Evolutionary conservation across 2,888 invertebrate genomes (phyloP), one percentile per base, ranked within the genome.

Genomic region (Cinara cedri): DNA sequence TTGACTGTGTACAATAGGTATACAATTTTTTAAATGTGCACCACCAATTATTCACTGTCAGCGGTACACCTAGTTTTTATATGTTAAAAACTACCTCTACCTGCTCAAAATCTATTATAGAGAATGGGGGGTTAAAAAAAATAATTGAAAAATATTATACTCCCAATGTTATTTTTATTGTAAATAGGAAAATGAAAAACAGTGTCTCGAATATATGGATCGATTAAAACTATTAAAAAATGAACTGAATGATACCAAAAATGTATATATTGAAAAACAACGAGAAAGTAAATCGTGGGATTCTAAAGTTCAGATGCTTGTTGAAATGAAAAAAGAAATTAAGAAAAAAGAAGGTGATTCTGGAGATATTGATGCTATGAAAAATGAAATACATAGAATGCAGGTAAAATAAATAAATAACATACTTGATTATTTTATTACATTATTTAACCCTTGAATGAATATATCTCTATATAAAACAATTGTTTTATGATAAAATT

Each of bases 361-460:
- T 8, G 92, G 94, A 2, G 94, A 94, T 85, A 89, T 93, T 24
- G 90, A 90, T 0, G 88, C 88, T 49, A 94, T 94, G 93, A 91
- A 89, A 84, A 88, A 87, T 55, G 94, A 95, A 87, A 94, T 95
- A 84, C 94, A 94, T 83, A 89, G 92, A 83, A 94, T 94, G 94
- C 90, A 92, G 86, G 92, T 93, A 85, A 87, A 82, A 42, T 6
- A 71, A 2, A 11, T 21, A 21, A 19, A 19, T 55, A 55, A 55
- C 11, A 21, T 10, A 55, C n/a, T 54, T n/a, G 6, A 54, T 54
- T 54, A 54, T 54, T 19, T 54, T 44, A 26, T 9, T 11, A 34
- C 34, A 34, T 34, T 34, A 34, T 34, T 34, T 34, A 34, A 34
- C 34, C 3, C 34, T 34, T 34, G 34, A 34, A 34, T 34, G 6